Base-by-base conservation (phyloP, 92 coral and sea anemone species). In the Micromussa lordhowensis region DNA sequence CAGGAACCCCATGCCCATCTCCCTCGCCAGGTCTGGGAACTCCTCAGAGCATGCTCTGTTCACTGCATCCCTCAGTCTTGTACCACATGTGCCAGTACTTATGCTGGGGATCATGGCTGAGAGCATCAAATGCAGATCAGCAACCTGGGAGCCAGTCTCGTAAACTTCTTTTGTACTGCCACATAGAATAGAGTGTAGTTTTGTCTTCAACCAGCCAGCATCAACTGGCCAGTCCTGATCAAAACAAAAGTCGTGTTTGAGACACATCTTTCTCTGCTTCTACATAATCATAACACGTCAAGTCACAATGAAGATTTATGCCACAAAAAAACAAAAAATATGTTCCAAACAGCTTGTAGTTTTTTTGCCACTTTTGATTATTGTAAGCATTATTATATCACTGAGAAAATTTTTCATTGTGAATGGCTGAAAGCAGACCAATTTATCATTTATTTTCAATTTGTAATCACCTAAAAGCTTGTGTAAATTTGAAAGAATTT, bases 111-210 rank as follows among this genome's bases (percentile, higher is more conserved):
- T 44, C 82, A 93, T 93, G 48, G 95, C 76, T 34, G 96, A 89
- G 30, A 97, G 86, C 89, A 94, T 77, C 79, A 97, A 90, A 69
- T 96, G 92, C 61, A 97, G 94, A 85, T 97, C 99, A 79, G 97
- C 98, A 19, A 95, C 96, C 84, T 97, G 99, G 88, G 99, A 97
- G 26, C 99, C 99, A 54, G 99, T 97, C 78, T 97, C 99, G 54
- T 97, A 97, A 29, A 97, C 99, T 75, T 97, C 99, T 83, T 91
- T 96, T 13, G 91, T 91, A 53, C 99, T 97, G 61, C 99, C 99
- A 28, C 98, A 84, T 57, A 97, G 92, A 21, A 88, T 88, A 79
- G 98, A 94, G 32, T 71, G 83, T 29, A 96, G 96, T 70, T 91
- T 96, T 72, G 64, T 93, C 88, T 92, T 97, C 77, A 97, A 81